Evolutionary conservation across 2,797 vertebrate genomes (phyloP).

Genomic region (Neostethus bicornis): DNA sequence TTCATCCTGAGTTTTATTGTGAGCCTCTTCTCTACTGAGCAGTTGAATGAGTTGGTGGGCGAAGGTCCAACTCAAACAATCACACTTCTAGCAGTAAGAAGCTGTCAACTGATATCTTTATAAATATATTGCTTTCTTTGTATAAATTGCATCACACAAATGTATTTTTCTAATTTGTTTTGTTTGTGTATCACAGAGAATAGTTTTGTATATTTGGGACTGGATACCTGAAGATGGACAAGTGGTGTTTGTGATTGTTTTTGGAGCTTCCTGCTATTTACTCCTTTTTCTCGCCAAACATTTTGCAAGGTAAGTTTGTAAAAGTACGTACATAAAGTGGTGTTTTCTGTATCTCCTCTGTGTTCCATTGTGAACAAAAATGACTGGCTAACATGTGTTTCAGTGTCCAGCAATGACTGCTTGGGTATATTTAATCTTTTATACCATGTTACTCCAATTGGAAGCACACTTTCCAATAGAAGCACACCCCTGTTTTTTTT

Average conservation of each 20-base stretch:
- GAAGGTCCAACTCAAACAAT: conserved; percentile 63
- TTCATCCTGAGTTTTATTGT: conserved; percentile 80
- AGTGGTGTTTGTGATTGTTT: conserved; percentile 73
- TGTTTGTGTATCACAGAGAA: conserved; percentile 61
- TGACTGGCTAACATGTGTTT: no score
- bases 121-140: no score
- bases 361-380: no score
- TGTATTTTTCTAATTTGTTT: conserved; percentile 17
- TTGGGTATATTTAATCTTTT: no score
- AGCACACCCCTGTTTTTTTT: no score
- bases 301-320: conserved; percentile 75
- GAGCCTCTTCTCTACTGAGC: conserved; percentile 68
- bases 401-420: no score
- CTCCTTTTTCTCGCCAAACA: conserved; percentile 77
- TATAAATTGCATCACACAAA: no score
- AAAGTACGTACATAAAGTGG: no score
- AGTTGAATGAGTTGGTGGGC: conserved; percentile 74
- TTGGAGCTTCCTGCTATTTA: conserved; percentile 77
- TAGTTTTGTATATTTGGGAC: conserved; percentile 78
- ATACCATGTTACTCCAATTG: no score
- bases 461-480: no score
- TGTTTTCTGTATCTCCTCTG: no score
- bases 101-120: no score
- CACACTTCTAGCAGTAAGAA: conserved; percentile 61
- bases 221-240: conserved; percentile 84